These are phyloP conservation scores for Scolopax mira DNA, from an alignment of 2,113 vertebrate species.

Conservation along the genomic window DNA sequence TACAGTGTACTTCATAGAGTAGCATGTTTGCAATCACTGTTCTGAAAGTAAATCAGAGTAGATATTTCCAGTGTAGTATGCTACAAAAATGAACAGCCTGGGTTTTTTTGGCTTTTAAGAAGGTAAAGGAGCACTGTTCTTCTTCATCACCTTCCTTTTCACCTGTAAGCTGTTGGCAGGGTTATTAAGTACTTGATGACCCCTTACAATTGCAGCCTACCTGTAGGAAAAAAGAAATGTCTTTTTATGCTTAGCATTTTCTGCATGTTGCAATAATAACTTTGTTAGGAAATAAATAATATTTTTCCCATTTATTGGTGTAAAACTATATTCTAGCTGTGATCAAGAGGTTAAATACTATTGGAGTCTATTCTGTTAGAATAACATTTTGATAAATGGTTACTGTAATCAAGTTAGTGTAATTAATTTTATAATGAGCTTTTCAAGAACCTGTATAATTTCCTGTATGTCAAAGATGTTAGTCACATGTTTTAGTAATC, in stretches of 20 bases:
- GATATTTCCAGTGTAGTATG: not conserved
- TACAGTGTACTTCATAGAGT: not conserved
- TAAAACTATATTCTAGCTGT: not conserved
- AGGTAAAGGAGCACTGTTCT: not conserved
- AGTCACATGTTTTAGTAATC: not conserved
- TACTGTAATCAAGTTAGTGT: not conserved
- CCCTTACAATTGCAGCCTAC: not conserved
- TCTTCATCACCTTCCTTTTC: not conserved
- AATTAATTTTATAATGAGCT: conserved; percentile 26
- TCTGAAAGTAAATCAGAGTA: not conserved
- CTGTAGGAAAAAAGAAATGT: not conserved
- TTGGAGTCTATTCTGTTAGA: not conserved
- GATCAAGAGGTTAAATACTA: not conserved
- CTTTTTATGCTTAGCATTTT: not conserved
- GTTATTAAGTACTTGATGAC: not conserved
- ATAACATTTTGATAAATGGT: not conserved
- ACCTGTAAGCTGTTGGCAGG: not conserved
- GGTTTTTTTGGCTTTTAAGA: not conserved
- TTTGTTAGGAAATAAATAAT: not conserved
- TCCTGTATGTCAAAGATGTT: not conserved
- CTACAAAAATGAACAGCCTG: not conserved
- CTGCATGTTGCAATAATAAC: not conserved
- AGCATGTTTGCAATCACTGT: not conserved
- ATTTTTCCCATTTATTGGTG: not conserved
- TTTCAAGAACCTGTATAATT: conserved; percentile 2